A percentile compares a stretch with the other conserved stretches of the same genome.
Conservation (phyloP, 1,140 invertebrate species). For the Drosophila prosaltans region DNA sequence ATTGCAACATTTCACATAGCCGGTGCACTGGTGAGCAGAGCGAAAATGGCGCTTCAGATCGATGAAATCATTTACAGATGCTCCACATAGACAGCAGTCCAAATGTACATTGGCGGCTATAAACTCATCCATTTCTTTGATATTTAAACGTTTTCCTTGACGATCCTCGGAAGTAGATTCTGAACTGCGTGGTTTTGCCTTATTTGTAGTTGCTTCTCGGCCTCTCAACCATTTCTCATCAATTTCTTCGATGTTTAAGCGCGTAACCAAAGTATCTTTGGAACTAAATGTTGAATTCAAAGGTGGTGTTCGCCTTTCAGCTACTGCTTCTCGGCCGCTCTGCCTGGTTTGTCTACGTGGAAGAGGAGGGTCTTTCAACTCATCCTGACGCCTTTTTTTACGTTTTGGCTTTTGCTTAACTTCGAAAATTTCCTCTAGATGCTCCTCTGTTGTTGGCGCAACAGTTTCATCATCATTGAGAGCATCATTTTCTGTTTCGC, state of each 20-base stretch:
- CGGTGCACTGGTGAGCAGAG: slow-evolving; percentile 52
- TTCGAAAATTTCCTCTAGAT: not conserved
- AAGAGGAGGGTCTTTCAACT: not conserved
- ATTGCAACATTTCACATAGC: slow-evolving; percentile 73
- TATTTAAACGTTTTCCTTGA: slow-evolving; percentile 53
- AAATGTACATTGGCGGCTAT: slow-evolving; percentile 71
- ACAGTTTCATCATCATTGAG: slow-evolving; percentile 24
- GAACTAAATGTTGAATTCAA: not conserved
- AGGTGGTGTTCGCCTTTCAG: not conserved
- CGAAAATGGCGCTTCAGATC: slow-evolving; percentile 72
- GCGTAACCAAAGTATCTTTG: slow-evolving; percentile 38
- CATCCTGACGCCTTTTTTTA: not conserved
- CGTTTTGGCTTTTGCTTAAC: not conserved
- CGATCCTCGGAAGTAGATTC: slow-evolving; percentile 15
- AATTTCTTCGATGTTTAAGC: slow-evolving; percentile 64
- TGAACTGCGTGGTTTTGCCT: not conserved
- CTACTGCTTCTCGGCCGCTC: slow-evolving; percentile 18
- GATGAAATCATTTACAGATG: slow-evolving; percentile 54
- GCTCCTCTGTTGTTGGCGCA: slow-evolving; percentile 11
- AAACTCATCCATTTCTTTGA: slow-evolving; percentile 70
- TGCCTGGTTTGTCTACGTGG: slow-evolving; percentile 24
- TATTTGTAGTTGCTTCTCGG: slow-evolving; percentile 7
- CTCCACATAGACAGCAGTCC: slow-evolving; percentile 59
- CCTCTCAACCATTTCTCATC: slow-evolving; percentile 44
- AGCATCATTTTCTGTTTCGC: slow-evolving; percentile 68